phyloP scores from a whole-genome alignment of 2,113 vertebrate genomes.

The Rhagologus leucostigma region DNA sequence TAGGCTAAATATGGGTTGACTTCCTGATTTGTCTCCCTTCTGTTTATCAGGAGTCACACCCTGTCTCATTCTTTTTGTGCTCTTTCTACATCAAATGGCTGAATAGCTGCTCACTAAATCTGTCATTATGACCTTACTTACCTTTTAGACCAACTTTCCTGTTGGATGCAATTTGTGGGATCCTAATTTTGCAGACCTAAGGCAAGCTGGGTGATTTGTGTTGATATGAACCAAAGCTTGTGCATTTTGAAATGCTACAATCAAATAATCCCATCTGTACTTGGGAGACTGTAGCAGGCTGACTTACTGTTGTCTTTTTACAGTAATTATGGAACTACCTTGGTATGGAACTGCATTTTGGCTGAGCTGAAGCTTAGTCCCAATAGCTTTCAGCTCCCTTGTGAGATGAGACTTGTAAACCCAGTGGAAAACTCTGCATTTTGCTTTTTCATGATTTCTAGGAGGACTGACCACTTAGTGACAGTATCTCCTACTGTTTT shows the following conservation, averaged over 20 bases:
- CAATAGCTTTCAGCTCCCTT: background rate
- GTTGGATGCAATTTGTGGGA: background rate
- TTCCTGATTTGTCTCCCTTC: background rate
- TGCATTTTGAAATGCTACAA: background rate
- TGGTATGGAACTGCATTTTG: background rate
- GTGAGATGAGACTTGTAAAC: background rate
- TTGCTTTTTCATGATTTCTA: background rate
- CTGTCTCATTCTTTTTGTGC: background rate
- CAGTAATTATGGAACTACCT: background rate
- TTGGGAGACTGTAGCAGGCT: background rate
- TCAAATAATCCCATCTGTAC: background rate
- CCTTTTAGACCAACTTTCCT: background rate
- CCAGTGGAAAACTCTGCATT: background rate
- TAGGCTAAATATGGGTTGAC: background rate
- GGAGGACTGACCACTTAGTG: background rate
- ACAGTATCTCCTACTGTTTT: background rate
- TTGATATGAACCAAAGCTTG: background rate
- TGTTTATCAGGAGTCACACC: conserved; percentile 1
- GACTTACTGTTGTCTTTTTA: background rate
- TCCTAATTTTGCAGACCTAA: background rate
- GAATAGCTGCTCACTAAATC: background rate
- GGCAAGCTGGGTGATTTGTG: background rate
- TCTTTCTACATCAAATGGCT: background rate
- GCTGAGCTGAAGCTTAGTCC: background rate
- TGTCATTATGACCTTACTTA: background rate